A percentile compares a stretch with the other conserved stretches of the same genome.
phyloP scores from a whole-genome alignment of 2,113 vertebrate genomes.

The Jacana jacana region DNA sequence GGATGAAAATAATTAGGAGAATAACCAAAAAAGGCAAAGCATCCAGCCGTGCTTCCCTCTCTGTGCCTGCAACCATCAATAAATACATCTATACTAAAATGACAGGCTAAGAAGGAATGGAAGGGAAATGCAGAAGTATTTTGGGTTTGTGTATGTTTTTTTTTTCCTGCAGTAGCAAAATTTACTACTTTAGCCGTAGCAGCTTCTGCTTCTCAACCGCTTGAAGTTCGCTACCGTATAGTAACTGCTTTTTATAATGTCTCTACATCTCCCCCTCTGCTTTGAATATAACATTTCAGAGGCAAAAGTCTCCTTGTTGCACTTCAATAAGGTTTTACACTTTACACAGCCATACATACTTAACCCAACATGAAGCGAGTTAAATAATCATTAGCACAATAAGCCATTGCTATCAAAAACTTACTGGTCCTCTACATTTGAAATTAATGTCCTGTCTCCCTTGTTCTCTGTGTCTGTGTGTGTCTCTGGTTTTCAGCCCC shows the following conservation, averaged over 20 bases:
- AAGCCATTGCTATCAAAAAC: slow-evolving; percentile 66
- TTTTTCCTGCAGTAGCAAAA: neutral
- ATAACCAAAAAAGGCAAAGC: neutral
- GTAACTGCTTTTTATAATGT: neutral
- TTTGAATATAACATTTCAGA: slow-evolving; percentile 13
- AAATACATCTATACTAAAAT: neutral
- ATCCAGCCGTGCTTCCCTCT: neutral
- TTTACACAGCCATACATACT: slow-evolving; percentile 37
- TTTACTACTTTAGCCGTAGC: neutral
- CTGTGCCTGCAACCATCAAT: neutral
- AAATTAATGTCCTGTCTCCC: slow-evolving; percentile 46
- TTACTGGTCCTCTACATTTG: slow-evolving; percentile 59
- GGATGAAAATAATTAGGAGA: neutral
- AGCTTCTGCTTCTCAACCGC: slow-evolving; percentile 1
- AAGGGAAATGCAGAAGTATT: neutral
- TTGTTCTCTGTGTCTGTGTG: neutral
- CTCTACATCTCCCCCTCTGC: neutral
- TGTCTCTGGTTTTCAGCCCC: neutral
- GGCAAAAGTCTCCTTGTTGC: neutral
- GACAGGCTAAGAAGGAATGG: neutral
- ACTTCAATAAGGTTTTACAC: neutral
- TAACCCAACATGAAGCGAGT: slow-evolving; percentile 48
- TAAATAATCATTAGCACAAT: slow-evolving; percentile 59
- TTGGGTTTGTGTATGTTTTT: neutral
- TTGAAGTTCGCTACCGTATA: neutral